Base-by-base conservation (phyloP, 2,113 vertebrate genomes). In the Sigmodon hispidus region DNA sequence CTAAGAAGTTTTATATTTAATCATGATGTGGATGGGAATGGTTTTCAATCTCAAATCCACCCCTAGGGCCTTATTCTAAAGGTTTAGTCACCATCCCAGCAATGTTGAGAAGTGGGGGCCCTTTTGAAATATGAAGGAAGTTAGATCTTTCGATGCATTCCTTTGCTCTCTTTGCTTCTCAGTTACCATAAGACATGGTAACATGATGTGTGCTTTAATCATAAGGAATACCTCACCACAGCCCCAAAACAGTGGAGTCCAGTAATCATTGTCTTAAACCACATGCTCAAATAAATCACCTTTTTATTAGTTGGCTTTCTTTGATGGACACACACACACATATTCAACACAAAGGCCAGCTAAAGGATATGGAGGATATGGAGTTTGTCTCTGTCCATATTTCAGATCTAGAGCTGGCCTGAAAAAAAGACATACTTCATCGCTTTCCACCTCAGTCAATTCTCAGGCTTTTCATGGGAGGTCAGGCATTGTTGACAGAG, bases 401-500 rank as follows among this genome's bases (percentile, higher is more conserved):
- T 43, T 8, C 52, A 63, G 5, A 22, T 61, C 40, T 1, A 7
- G 70, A 22, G 8, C 48, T 21, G 43, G 43, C 4, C 29, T 48
- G 22, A 77, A 34, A 50, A 52, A 67, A 86, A 61, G 29, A 8
- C 21, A 13, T 1, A 5, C 3, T 5, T 57, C 65, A 75, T 3
- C 26, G 34, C 45, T 7, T 80, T 36, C 11, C 19, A 16, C 43
- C 63, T 90, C 24, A 59, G 16, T 70, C 94, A 36, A 43, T 22
- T 31, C 87, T 3, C 57, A 2, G 17, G 34, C 13, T 70, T 12
- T 17, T 19, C 43, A 34, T n/a, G 22, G 4, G 31, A 91, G 52
- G 52, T 21, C 26, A 65, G 4, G 63, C 0, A 13, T 19, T 0
- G 15, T 17, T 79, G 9, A 1, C 13, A 1, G 16, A 2, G 2